A percentile compares a stretch with the other conserved stretches of the same genome.
Conservation (phyloP, 2,888 invertebrate genomes). For the Buathra laborator region DNA sequence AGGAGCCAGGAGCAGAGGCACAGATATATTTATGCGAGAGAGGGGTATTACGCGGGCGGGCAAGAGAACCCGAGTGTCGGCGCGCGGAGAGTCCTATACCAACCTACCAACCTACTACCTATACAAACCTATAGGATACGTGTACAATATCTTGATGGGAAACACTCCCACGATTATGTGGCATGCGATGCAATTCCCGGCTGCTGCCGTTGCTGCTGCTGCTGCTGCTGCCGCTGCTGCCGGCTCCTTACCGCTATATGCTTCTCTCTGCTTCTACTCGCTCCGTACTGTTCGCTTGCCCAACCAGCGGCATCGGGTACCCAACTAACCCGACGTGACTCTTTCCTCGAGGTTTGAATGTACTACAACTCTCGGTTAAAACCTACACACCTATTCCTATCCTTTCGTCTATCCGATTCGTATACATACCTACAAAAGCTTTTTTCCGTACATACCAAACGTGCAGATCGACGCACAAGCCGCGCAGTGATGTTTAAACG, state of each 20-base stretch:
- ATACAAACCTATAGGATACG: constrained; percentile 69
- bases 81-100: constrained; percentile 38
- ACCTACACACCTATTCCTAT: constrained; percentile 58
- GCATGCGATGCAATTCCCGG: constrained; percentile 83
- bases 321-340: constrained; percentile 65
- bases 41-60: constrained; percentile 76
- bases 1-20: constrained; percentile 56
- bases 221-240: not conserved
- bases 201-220: constrained; percentile 43
- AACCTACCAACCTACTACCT: constrained; percentile 44
- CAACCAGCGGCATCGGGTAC: constrained; percentile 74
- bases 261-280: not conserved
- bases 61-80: constrained; percentile 72
- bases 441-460: not conserved
- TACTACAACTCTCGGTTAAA: constrained; percentile 62
- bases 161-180: constrained; percentile 84
- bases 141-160: constrained; percentile 81
- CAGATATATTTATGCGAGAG: constrained; percentile 81
- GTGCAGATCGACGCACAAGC: not conserved
- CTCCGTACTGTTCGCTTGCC: constrained; percentile 74
- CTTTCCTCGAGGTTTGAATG: constrained; percentile 57
- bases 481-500: not conserved
- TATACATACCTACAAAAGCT: constrained; percentile 28
- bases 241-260: constrained; percentile 6
- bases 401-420: constrained; percentile 57